These are phyloP conservation scores for Gambusia yucatana DNA, from an alignment of 2,797 vertebrate species.

Conservation along the genomic window DNA sequence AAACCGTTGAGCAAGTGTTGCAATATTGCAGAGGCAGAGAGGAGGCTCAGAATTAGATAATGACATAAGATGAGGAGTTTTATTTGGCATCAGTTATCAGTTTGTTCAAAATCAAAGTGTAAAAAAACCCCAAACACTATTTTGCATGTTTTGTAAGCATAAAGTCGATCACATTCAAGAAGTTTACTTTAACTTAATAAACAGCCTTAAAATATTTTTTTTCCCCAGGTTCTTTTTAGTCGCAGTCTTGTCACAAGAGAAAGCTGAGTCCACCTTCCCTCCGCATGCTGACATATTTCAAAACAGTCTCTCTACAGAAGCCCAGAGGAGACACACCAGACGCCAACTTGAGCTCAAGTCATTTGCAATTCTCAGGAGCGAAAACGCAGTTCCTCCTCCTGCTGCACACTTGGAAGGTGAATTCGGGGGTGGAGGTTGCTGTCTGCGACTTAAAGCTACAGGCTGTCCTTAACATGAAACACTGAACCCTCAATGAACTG, in stretches of 20 bases:
- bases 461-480: neutral
- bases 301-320: neutral
- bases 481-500: neutral
- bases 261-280: neutral
- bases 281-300: neutral
- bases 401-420: neutral
- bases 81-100: neutral
- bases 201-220: neutral
- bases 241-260: neutral
- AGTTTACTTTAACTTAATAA: neutral
- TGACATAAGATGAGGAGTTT: neutral
- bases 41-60: neutral
- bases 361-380: neutral
- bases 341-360: neutral
- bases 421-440: neutral
- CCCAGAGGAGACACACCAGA: neutral
- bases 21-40: neutral
- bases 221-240: neutral
- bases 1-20: slow-evolving; percentile 29
- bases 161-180: neutral
- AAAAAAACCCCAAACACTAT: neutral
- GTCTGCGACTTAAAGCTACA: neutral
- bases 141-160: neutral
- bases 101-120: neutral
- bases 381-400: neutral